Evolutionary conservation across 92 coral and sea anemone species (phyloP), one percentile per base, ranked within the genome.

Genomic region (Epizoanthus fatuus): DNA sequence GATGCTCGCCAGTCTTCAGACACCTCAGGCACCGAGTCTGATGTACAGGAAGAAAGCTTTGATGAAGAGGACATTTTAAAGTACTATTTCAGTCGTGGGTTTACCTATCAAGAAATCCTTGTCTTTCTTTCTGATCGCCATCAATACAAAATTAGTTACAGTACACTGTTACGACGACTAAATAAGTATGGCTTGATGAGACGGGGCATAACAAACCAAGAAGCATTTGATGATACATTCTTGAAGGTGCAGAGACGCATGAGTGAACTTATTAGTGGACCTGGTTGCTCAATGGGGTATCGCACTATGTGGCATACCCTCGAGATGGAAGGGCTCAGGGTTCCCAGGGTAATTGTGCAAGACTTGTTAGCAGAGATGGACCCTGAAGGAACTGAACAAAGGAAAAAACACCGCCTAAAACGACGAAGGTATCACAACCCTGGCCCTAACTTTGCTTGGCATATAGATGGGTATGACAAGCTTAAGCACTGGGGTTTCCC

Each of bases 321-420:
- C 15, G 81, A 73, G 83, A 81, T 86, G 92, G 92, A 92, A 84
- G 94, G 94, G 12, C 38, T 91, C 17, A 45, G 81, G 58, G 90
- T 86, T 45, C 95, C 92, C 17, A 81, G 89, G 57, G 66, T 74
- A 72, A 81, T 86, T 63, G 95, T 92, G 29, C 90, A 92, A 71
- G 92, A 92, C 77, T 66, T 92, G 69, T 68, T 92, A 52, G 86
- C 81, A 75, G 95, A 88, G 63, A 80, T 88, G 87, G 92, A 88
- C 35, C 90, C 93, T 45, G 81, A 83, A 85, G 93, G 90, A 73
- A 56, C 89, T 52, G 85, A 81, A 67, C 71, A 11, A 79, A 71
- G 86, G 37, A 89, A 82, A 85, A 74, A 68, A 76, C 77, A 86
- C 58, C 87, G 7, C 5, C 8, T 42, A 42, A 42, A 42, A 7